A percentile compares a stretch with the other conserved stretches of the same genome.
phyloP scores from a whole-genome alignment of 2,113 vertebrate genomes.

The Pantherophis guttatus region DNA sequence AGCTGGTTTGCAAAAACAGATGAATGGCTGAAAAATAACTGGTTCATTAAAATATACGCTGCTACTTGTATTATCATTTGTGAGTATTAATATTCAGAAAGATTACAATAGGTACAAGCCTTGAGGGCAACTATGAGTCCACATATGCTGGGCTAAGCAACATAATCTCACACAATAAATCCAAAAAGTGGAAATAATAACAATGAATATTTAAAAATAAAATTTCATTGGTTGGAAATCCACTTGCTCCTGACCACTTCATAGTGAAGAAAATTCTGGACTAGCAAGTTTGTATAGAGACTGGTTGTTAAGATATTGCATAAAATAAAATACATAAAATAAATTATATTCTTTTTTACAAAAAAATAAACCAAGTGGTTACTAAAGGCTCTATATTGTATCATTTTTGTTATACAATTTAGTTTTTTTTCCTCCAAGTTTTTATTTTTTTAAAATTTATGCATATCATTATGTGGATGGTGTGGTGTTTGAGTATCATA shows the following conservation, averaged over 20 bases:
- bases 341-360: background rate
- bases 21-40: background rate
- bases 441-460: too few relatives aligned
- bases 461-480: too few relatives aligned
- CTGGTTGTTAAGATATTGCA: background rate
- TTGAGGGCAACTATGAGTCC: background rate
- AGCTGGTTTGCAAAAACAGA: background rate
- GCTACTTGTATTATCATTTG: background rate
- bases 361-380: background rate
- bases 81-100: background rate
- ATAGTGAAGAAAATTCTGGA: background rate
- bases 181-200: background rate
- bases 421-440: background rate
- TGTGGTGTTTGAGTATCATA: too few relatives aligned
- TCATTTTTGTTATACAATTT: background rate
- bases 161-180: background rate
- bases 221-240: background rate
- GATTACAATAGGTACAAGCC: background rate
- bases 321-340: background rate
- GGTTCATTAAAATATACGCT: background rate
- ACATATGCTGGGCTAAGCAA: background rate
- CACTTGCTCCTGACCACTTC: background rate
- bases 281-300: background rate
- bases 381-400: background rate
- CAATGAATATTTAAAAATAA: background rate